Conservation (phyloP, 2,888 invertebrate species). For the Diadegma fenestrale region DNA sequence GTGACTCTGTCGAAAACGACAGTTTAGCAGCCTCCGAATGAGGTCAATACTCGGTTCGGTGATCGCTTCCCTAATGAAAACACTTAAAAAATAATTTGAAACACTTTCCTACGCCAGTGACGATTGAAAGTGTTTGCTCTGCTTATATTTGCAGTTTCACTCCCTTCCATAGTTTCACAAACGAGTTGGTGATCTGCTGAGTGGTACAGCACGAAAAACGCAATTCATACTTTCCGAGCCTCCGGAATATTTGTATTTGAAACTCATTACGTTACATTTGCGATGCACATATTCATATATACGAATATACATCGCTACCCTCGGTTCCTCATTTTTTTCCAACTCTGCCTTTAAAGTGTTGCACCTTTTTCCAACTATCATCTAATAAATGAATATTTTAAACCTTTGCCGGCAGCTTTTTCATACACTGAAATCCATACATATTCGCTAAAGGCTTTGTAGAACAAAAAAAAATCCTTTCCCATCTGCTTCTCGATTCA, state of each 20-base stretch:
- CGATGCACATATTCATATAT: conserved; percentile 19
- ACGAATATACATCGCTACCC: conserved; percentile 22
- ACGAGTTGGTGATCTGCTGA: conserved; percentile 11
- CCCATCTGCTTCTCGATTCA: conserved; percentile 8
- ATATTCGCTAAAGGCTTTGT: conserved; percentile 42
- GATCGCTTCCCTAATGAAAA: too few species aligned
- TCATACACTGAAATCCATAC: conserved; percentile 22
- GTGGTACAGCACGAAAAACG: conserved; percentile 13
- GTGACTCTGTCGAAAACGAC: too few species aligned
- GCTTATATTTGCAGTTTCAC: conserved; percentile 25
- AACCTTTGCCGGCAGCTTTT: conserved; percentile 31
- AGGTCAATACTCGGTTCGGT: too few species aligned
- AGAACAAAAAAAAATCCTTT: conserved; percentile 1
- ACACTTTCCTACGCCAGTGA: too few species aligned
- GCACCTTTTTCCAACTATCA: conserved; percentile 16
- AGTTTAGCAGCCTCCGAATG: too few species aligned
- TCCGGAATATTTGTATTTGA: conserved; percentile 14
- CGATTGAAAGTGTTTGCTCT: too few species aligned
- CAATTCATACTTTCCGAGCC: not conserved
- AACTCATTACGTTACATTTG: conserved; percentile 15
- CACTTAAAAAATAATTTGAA: too few species aligned
- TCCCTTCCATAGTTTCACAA: not conserved
- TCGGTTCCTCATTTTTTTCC: conserved; percentile 1
- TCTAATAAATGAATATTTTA: conserved; percentile 38
- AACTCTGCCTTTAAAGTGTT: not conserved